Evolutionary conservation across 1,140 invertebrate genomes (phyloP).

Genomic region (Branchinecta lynchi): DNA sequence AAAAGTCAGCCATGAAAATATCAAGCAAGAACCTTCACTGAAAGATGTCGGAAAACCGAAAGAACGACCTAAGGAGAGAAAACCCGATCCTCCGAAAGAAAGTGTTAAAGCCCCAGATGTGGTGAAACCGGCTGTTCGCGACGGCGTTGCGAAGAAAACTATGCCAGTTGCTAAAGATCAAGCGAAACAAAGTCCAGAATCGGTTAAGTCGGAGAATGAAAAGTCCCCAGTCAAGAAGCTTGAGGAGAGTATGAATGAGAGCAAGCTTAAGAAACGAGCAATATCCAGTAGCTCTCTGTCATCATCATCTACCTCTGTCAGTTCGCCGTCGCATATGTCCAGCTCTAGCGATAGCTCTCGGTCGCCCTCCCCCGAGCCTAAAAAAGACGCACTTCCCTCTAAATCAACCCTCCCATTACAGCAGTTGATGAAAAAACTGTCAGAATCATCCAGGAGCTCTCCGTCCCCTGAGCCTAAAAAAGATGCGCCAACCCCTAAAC

Average conservation of each 20-base stretch:
- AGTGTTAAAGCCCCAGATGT: neutral
- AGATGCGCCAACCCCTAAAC: neutral
- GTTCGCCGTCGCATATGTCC: neutral
- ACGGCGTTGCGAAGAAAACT: neutral
- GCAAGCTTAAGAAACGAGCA: neutral
- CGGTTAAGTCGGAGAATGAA: neutral
- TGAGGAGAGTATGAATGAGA: neutral
- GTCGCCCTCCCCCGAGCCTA: neutral
- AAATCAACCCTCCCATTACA: neutral
- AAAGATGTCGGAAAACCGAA: neutral
- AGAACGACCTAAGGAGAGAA: neutral
- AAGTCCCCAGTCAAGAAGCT: neutral
- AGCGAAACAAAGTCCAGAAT: neutral
- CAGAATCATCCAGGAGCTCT: neutral
- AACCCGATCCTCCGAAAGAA: neutral
- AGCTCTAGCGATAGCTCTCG: conserved; percentile 1
- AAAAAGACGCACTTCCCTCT: neutral
- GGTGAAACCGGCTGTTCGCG: neutral
- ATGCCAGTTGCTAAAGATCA: neutral
- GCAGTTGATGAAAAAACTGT: neutral
- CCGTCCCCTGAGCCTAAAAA: neutral
- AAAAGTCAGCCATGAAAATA: no score
- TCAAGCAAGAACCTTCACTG: neutral
- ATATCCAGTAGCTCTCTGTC: neutral
- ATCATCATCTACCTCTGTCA: neutral